Evolutionary conservation across 2,888 invertebrate genomes (phyloP), one percentile per base, ranked within the genome.

Genomic region (Agriopis leucophaearia): DNA sequence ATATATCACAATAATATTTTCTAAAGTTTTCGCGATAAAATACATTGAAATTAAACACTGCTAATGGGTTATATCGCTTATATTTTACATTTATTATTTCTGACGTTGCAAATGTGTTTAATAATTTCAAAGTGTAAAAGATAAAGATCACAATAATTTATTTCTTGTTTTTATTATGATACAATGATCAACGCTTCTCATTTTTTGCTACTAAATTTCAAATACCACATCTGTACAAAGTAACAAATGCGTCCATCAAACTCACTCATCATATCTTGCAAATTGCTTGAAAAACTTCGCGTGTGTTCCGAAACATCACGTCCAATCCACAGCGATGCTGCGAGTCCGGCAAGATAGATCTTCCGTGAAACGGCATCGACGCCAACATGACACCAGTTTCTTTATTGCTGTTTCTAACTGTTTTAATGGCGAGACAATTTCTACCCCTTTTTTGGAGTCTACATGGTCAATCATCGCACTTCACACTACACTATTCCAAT

Each of bases 341-440:
- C n/a, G 8, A 36, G 16, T 38, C 58, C 36, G 8, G 35, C 27
- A 12, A 38, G 64, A 52, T 47, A 54, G 59, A 57, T 66, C 59
- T 51, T 52, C 60, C 64, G 52, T 67, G 66, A 64, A 68, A 64
- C 65, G 45, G 57, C 52, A 72, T 68, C 59, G 62, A 66, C 67
- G 48, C 16, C 44, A 27, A 51, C 61, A 56, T 66, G 66, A 45
- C 57, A 62, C 63, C 13, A 44, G 51, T 57, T 36, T 64, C 66
- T 73, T 73, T 66, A 71, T 68, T 45, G 63, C 51, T 16, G 27
- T 68, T 66, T 68, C 64, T 56, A 57, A 55, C 18, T 7, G 42
- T 60, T 59, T 64, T 50, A 50, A 18, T 55, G 10, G 55, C 38
- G n/a, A 51, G 40, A 65, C 44, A 65, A 35, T 61, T 51, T 61